Evolutionary conservation across 2,113 vertebrate genomes (phyloP), one percentile per base, ranked within the genome.

Genomic region (Numida meleagris): DNA sequence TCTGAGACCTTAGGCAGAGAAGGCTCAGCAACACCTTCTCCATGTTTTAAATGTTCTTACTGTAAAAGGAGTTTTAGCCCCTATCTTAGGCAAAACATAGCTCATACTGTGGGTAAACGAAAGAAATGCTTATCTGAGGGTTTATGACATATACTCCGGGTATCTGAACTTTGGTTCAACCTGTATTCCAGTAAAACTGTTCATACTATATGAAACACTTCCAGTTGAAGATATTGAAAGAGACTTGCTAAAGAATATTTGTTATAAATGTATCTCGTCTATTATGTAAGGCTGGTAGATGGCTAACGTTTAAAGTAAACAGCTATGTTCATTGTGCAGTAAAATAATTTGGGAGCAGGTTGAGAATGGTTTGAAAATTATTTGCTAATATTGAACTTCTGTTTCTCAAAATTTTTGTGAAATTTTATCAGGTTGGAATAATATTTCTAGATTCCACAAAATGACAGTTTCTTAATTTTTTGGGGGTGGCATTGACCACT

Each of bases 401-500:
- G 8, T 21, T 74, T 43, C 31, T n/a, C 4, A 50, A 77, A 27
- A 85, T 57, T 19, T 57, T 18, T n/a, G 8, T 46, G 24, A 79
- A 71, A 4, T 6, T 24, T 71, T 27, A 71, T 13, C 6, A 51
- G 8, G 13, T 51, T 91, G 21, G 4, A 2, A 71, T 78, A 70
- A 25, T 61, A 36, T 36, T 61, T 72, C 71, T 66, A 50, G 7
- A 59, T 78, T 66, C 12, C 27, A 55, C 3, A 36, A 5, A 77
- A 59, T 6, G 27, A 59, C 18, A 4, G 3, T 31, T 78, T 65
- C 14, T 65, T 10, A 79, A n/a, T 46, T 62, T 62, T 46, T 43
- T 71, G 10, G 2, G 1, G 1, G 0, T 62, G 36, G 7, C n/a
- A 27, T 7, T 66, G 45, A 51, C 34, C 15, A 12, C 15, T 46